Base-by-base conservation (phyloP, 2,113 vertebrate genomes). In the Oryzias curvinotus region DNA sequence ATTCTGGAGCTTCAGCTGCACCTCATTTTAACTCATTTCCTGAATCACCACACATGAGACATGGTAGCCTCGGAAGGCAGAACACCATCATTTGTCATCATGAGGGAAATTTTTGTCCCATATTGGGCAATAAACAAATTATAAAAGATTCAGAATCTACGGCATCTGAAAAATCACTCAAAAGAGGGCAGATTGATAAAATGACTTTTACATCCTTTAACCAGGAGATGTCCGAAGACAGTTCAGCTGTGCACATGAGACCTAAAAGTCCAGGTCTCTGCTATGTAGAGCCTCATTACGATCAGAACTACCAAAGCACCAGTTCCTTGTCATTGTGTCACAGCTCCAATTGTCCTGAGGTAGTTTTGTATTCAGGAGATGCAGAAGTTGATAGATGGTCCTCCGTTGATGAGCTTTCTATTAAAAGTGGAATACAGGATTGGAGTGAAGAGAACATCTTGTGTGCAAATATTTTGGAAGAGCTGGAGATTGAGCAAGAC, bases 391-490 rank as follows among this genome's bases (percentile, higher is more conserved):
- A 25, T 48, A 47, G 21, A n/a, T 91, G 88, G 87, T 28, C 62
- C 28, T 60, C 76, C 36, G 68, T 28, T 6, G 80, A 79, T 55
- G 86, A 88, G 57, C 80, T 55, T 50, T 75, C 65, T 49, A 90
- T 83, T 50, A 19, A 42, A 18, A 85, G 87, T 55, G 73, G 71
- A 68, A 85, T 84, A 42, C 81, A 71, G 50, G 74, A 71, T n/a
- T 91, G 90, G 90, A 88, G 85, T 48, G 89, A 90, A 44, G 89
- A 90, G 15, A 89, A 90, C 6, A 53, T 78, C 55, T 89, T 87
- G 49, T 88, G 63, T 67, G 69, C 69, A 28, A 87, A 89, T 66
- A 89, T 86, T 28, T 8, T 63, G 44, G 85, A 86, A 50, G 83
- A 86, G 26, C 46, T 82, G 7, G 66, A 86, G 16, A 69, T 56